These are phyloP conservation scores for Graptemys geographica DNA, from an alignment of 2,797 vertebrate species.

Conservation along the genomic window DNA sequence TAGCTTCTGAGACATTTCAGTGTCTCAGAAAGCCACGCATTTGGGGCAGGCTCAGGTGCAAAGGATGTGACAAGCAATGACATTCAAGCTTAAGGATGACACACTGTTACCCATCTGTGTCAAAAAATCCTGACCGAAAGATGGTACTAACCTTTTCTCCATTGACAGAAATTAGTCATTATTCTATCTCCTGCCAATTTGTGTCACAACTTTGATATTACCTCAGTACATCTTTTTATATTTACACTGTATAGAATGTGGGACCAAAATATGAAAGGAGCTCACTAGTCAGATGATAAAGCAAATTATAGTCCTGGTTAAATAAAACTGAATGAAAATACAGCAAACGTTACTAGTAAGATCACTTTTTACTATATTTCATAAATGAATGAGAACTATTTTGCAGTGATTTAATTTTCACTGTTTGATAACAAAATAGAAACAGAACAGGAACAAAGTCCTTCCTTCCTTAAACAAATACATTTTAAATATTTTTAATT, in stretches of 20 bases:
- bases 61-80: not conserved
- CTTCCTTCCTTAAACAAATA: not conserved
- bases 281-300: not conserved
- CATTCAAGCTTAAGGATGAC: not conserved
- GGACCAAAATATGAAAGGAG: not conserved
- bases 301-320: conserved; percentile 32
- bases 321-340: conserved; percentile 3
- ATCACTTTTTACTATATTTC: not conserved
- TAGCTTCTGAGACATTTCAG: not conserved
- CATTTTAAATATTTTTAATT: not conserved
- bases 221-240: not conserved
- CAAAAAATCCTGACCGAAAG: not conserved
- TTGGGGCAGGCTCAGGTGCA: not conserved
- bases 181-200: not conserved
- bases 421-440: not conserved
- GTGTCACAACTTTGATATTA: not conserved
- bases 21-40: not conserved
- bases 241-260: conserved; percentile 1
- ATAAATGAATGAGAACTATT: not conserved
- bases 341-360: not conserved
- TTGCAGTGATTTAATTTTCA: not conserved
- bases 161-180: not conserved
- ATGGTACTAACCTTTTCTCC: not conserved
- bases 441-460: not conserved
- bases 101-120: not conserved